These are phyloP conservation scores for Calonectris borealis DNA, from an alignment of 2,113 vertebrate species.

Conservation along the genomic window DNA sequence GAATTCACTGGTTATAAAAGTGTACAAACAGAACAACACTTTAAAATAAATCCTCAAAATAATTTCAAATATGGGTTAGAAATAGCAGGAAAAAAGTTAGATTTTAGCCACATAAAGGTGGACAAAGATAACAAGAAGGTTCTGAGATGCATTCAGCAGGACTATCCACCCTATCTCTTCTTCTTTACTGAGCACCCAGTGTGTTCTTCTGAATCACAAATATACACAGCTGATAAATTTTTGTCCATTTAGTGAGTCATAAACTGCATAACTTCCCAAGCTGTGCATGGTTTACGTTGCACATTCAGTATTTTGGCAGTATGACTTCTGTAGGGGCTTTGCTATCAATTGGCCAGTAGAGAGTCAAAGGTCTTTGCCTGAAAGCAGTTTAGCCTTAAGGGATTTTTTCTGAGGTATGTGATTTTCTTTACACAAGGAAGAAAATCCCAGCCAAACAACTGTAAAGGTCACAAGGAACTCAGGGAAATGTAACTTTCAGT, in stretches of 20 bases:
- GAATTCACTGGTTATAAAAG: not conserved
- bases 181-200: fast-evolving
- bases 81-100: not conserved
- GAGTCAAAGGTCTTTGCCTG: not conserved
- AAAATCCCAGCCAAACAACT: not conserved
- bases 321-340: not conserved
- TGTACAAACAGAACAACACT: not conserved
- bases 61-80: not conserved
- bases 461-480: not conserved
- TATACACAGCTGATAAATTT: not conserved
- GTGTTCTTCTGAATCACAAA: not conserved
- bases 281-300: not conserved
- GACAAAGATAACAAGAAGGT: fast-evolving
- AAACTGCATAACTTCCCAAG: not conserved
- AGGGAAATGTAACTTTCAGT: not conserved
- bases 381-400: not conserved
- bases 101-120: not conserved
- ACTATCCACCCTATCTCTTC: not conserved
- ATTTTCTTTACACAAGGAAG: not conserved
- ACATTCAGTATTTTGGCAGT: not conserved
- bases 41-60: not conserved
- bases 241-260: not conserved
- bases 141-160: not conserved
- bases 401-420: not conserved
- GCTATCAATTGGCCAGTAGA: not conserved